Conservation (phyloP, 2,113 vertebrate genomes). For the Phylloscopus trochiloides region DNA sequence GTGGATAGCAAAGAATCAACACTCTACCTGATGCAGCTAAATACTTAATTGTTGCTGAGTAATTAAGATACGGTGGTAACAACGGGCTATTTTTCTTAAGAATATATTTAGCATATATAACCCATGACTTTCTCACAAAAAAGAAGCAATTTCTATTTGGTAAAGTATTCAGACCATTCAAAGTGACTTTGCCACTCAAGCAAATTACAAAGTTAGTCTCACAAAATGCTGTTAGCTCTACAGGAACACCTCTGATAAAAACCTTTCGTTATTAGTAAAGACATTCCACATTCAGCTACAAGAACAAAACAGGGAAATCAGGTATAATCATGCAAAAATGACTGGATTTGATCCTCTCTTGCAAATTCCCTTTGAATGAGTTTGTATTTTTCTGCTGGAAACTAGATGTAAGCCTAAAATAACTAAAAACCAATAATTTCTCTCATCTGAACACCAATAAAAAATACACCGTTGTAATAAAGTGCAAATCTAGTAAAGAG, state of each 20-base stretch:
- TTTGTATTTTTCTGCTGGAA: background rate
- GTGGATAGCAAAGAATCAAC: background rate
- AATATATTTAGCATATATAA: background rate
- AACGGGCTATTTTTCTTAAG: background rate
- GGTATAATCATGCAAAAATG: constrained; percentile 55
- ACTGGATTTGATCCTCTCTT: background rate
- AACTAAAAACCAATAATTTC: background rate
- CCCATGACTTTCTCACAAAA: background rate
- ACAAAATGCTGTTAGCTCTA: background rate
- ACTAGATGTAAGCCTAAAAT: background rate
- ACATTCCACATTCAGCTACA: constrained; percentile 41
- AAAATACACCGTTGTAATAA: background rate
- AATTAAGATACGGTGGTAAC: background rate
- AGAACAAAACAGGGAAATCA: background rate
- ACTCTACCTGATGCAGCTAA: background rate
- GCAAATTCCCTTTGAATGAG: background rate
- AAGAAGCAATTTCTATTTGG: background rate
- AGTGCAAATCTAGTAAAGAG: background rate
- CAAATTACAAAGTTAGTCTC: background rate
- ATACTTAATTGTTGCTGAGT: background rate
- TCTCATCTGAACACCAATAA: background rate
- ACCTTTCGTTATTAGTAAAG: constrained; percentile 22
- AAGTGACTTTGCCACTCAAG: background rate
- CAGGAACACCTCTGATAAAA: background rate
- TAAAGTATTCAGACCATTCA: background rate